Conservation (phyloP, 2,888 invertebrate species). For the Noctuana brunneofusca region DNA sequence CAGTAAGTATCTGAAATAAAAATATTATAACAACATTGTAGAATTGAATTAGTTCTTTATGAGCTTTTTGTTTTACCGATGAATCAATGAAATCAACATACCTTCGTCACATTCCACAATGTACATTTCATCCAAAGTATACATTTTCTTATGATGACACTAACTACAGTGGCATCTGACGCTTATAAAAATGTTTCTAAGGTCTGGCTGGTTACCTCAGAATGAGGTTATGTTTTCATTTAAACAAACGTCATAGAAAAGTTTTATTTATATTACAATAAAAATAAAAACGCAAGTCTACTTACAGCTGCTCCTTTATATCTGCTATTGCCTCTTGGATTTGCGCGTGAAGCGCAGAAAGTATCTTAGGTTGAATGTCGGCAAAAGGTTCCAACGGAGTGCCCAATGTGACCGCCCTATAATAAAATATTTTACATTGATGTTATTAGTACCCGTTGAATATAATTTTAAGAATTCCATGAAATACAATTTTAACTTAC, state of each 20-base stretch:
- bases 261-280: background rate
- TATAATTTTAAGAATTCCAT: slow-evolving; percentile 23
- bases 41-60: background rate
- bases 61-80: no score
- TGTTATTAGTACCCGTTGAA: background rate
- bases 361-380: slow-evolving; percentile 66
- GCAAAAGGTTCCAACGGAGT: slow-evolving; percentile 72
- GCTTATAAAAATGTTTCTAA: no score
- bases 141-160: no score
- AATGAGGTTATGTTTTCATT: background rate
- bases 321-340: slow-evolving; percentile 67
- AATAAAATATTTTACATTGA: slow-evolving; percentile 41
- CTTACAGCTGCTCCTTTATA: slow-evolving; percentile 71
- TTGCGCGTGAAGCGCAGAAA: slow-evolving; percentile 65
- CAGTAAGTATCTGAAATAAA: slow-evolving; percentile 54
- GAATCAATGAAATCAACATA: no score
- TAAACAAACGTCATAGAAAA: background rate
- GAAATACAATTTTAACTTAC: slow-evolving; percentile 56
- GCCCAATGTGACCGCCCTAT: slow-evolving; percentile 68
- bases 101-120: no score
- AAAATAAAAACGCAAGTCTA: slow-evolving; percentile 34
- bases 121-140: no score
- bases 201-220: no score
- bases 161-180: no score
- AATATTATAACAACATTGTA: background rate